Evolutionary conservation across 2,113 vertebrate species (phyloP).

Genomic region (Rallus limicola): DNA sequence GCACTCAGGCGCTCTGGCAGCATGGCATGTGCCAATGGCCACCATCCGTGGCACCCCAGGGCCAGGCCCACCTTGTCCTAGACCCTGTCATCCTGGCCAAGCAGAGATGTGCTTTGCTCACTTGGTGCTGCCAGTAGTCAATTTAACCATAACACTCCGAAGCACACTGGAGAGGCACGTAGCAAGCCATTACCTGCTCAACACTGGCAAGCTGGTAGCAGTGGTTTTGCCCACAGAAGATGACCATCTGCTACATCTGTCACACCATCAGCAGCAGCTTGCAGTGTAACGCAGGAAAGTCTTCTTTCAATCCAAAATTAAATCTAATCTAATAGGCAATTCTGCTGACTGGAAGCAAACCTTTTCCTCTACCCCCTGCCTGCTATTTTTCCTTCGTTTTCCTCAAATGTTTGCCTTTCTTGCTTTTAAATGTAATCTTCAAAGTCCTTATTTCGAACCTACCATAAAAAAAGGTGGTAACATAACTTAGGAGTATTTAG

Average conservation of each 20-base stretch:
- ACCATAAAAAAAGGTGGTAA: background rate
- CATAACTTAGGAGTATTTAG: background rate
- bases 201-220: background rate
- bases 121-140: background rate
- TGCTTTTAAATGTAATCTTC: background rate
- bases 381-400: background rate
- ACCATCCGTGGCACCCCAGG: fast-evolving
- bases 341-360: background rate
- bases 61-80: background rate
- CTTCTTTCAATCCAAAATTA: background rate
- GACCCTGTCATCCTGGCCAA: background rate
- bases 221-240: background rate
- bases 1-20: background rate
- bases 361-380: background rate
- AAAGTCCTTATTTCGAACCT: background rate
- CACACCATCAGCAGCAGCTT: background rate
- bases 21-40: fast-evolving
- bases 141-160: background rate
- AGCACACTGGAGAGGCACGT: background rate
- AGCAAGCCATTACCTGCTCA: background rate
- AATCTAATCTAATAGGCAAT: background rate
- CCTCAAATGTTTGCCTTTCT: background rate
- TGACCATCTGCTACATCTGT: background rate
- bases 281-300: background rate
- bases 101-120: background rate